Base-by-base conservation (phyloP, 2,797 vertebrate species). In the Catostomus latipinnis region DNA sequence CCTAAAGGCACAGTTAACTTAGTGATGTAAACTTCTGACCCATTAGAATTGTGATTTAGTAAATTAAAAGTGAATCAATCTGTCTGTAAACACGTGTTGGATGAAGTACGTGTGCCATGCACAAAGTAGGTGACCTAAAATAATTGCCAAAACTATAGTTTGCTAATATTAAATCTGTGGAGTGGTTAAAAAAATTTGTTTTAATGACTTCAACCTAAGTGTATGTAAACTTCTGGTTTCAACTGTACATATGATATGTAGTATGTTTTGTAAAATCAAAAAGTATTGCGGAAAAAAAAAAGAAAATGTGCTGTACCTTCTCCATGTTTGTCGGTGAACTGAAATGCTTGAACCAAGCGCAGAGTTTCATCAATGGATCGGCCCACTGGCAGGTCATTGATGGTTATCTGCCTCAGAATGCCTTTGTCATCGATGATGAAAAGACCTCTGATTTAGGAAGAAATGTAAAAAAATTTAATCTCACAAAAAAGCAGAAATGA, bases 371-470 rank as follows among this genome's bases (percentile, higher is more conserved):
- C 98, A 57, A 99, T 95, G 45, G 93, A 98, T 60, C 97, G 96
- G 9, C 98, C 98, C 50, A 99, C 98, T 50, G 98, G 98, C 43
- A 99, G 95, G 90, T 99, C 97, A 2, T 99, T 99, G 86, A 99
- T 97, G 80, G 98, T 98, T 84, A 99, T 99, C 92, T 99, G 97
- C 62, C 97, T 95, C 90, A 99, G 93, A 83, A 96, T 91, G 22
- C 98, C 98, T 49, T 97, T 97, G 46, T 95, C 93, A 58, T 99
- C 97, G 84, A 99, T 97, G 85, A 99, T 98, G 89, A 99, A 99
- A 16, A 99, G 94, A 78, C 97, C 98, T 84, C 98, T 99, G 74
- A 68, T 76, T 13, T 66, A 45, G 8, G 11, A 57, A 60, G 0
- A 71, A 72, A 22, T 8, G 22, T 75, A n/a, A 52, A 48, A 0